Percentiles rank a stretch among this genome's conserved stretches.
Conservation (phyloP, 2,797 vertebrate species). For the Poeciliopsis paucimaculata region DNA sequence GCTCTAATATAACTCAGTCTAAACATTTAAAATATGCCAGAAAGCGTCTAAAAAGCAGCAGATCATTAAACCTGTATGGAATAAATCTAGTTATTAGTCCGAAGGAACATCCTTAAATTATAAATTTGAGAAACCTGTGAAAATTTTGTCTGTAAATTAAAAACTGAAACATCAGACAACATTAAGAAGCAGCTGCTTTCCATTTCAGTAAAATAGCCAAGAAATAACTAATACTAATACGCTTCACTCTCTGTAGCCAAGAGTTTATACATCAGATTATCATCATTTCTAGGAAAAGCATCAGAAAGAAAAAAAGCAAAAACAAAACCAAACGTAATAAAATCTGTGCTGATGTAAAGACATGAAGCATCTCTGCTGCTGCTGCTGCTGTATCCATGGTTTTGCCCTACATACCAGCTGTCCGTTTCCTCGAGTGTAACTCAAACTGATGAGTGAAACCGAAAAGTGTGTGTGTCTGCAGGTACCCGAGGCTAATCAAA, state of each 20-base stretch:
- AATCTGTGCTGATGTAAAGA: background rate
- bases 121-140: background rate
- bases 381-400: slow-evolving; percentile 11
- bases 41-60: no score
- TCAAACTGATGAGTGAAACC: slow-evolving; percentile 37
- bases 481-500: slow-evolving; percentile 53
- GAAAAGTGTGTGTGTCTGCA: slow-evolving; percentile 37
- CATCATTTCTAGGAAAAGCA: background rate
- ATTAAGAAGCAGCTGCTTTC: background rate
- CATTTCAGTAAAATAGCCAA: background rate
- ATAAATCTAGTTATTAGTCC: no score
- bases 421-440: slow-evolving; percentile 38
- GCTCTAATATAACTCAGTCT: no score
- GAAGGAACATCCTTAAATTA: no score
- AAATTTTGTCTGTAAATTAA: background rate
- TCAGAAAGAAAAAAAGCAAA: background rate
- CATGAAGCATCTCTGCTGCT: background rate
- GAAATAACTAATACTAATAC: background rate
- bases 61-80: no score
- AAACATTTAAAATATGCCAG: no score
- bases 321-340: background rate
- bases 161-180: background rate
- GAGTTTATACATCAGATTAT: background rate
- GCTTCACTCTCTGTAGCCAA: no score
- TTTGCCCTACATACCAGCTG: slow-evolving; percentile 36